These are phyloP conservation scores for Cirrhinus mrigala DNA, from an alignment of 2,797 vertebrate species.

Conservation along the genomic window DNA sequence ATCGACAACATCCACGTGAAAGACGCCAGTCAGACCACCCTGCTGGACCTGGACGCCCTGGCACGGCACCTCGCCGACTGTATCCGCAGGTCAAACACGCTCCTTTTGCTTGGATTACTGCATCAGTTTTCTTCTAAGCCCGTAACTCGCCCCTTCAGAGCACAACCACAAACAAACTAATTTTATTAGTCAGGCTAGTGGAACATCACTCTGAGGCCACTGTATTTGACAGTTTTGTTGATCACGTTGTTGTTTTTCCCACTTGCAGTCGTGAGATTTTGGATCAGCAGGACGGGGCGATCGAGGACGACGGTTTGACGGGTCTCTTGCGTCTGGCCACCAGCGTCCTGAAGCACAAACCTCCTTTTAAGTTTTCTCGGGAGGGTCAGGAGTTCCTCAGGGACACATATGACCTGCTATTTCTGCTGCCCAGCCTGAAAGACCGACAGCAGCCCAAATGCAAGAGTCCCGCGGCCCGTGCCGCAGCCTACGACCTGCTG, in stretches of 20 bases:
- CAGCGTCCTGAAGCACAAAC: slow-evolving; percentile 97
- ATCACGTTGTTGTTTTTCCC: not conserved
- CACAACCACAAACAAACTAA: not conserved
- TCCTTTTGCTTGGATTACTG: not conserved
- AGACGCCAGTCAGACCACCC: slow-evolving; percentile 96
- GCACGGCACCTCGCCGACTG: slow-evolving; percentile 97
- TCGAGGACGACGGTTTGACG: slow-evolving; percentile 95
- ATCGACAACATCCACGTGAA: slow-evolving; percentile 99
- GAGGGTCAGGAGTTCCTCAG: slow-evolving; percentile 98
- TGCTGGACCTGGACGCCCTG: slow-evolving; percentile 95
- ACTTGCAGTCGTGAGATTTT: slow-evolving; percentile 91
- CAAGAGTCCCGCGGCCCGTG: slow-evolving; percentile 95
- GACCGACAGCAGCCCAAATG: slow-evolving; percentile 96
- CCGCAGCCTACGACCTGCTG: slow-evolving; percentile 96
- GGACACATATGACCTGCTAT: slow-evolving; percentile 95
- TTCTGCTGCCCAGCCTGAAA: slow-evolving; percentile 94
- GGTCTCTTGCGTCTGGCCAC: slow-evolving; percentile 93
- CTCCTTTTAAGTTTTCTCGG: slow-evolving; percentile 96
- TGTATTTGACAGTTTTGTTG: not conserved
- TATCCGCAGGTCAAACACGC: slow-evolving; percentile 88
- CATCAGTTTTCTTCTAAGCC: not conserved
- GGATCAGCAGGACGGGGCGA: slow-evolving; percentile 93
- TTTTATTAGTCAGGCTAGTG: not conserved
- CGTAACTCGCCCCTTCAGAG: not conserved
- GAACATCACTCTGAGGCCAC: not conserved